Evolutionary conservation across 37 sponge, comb jelly and placozoan genomes (phyloP), one percentile per base, ranked within the genome.

Genomic region (Eunapius fragilis): DNA sequence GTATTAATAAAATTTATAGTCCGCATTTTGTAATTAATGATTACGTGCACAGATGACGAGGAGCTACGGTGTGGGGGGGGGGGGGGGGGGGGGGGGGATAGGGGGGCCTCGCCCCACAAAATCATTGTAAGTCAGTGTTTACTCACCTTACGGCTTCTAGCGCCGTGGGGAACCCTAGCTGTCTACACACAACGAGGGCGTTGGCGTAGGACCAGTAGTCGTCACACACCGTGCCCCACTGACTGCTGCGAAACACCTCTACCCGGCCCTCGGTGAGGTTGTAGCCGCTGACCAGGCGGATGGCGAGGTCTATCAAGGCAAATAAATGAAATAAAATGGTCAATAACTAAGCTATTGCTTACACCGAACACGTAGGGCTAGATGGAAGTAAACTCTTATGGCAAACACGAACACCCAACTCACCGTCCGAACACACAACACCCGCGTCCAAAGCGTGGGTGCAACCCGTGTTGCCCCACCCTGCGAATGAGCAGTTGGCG

Each of bases 201-300:
- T 90, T 87, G 25, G 47, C 70, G 25, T 70, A n/a, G 2, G 25
- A 32, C 83, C 91, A 85, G 33, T 23, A 27, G 37, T 86, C 91
- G 33, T 86, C 91, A 82, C 91, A 90, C 26, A 90, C 75, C 4
- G 82, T 90, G 67, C 91, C 91, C 91, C 91, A 90, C 31, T n/a
- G 26, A 38, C 69, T 58, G 71, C 82, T 86, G 73, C 86, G 91
- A 69, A 70, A 90, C 58, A 90, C 82, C 71, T 90, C 91, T 24
- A 90, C 91, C 30, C 91, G 91, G 3, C 91, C 91, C 24, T 77
- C 78, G 32, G 35, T 82, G 0, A 31, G 32, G 35, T 82, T 69
- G 25, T 25, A 32, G 10, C 82, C 82, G 71, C 71, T 84, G 19
- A 74, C 48, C 31, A 84, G 75, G 2, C 84, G 37, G 45, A 74